Base-by-base conservation (phyloP, 1,140 invertebrate species). In the Ooceraea biroi region DNA sequence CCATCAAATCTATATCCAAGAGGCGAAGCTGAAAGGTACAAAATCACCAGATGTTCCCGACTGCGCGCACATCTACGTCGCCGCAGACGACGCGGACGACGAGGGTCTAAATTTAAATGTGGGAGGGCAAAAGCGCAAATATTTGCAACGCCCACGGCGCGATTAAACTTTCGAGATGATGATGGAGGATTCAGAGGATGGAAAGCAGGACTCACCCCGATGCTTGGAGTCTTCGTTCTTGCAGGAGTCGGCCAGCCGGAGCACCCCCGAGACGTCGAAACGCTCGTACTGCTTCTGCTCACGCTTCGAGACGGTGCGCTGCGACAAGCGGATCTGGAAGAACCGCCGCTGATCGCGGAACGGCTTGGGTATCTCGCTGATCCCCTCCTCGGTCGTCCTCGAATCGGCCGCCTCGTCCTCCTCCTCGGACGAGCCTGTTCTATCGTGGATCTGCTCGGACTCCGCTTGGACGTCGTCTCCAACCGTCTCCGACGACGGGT, bases 271-370 rank as follows among this genome's bases (percentile, higher is more conserved):
- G 0, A 96, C 84, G 76, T 95, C 94, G 60, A 96, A 93, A 60
- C 94, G 93, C 78, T 96, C 95, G 87, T 96, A 96, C 1, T 95
- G 94, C 0, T 93, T 93, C 61, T 95, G 93, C 46, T 96, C 95
- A 11, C 95, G 93, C 57, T 95, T 92, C 0, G 95, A 95, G 14
- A 94, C 92, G 0, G 94, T 91, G 1, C 95, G 92, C 52, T 95
- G 95, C 3, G 93, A 88, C 87, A 96, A 94, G 11, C 95, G 94
- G 68, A 96, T 93, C 86, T 95, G 95, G 87, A 97, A 96, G 17
- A 91, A 95, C 46, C 95, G 90, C 44, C 95, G 87, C 71, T 95
- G 93, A 52, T 95, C 90, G 11, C 63, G 63, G 41, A 90, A 90
- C 3, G 55, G 14, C 10, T 10, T 78, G 7, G 4, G 12, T 30